phyloP scores from a whole-genome alignment of 2,888 invertebrate genomes.

The Drosophila greeni region DNA sequence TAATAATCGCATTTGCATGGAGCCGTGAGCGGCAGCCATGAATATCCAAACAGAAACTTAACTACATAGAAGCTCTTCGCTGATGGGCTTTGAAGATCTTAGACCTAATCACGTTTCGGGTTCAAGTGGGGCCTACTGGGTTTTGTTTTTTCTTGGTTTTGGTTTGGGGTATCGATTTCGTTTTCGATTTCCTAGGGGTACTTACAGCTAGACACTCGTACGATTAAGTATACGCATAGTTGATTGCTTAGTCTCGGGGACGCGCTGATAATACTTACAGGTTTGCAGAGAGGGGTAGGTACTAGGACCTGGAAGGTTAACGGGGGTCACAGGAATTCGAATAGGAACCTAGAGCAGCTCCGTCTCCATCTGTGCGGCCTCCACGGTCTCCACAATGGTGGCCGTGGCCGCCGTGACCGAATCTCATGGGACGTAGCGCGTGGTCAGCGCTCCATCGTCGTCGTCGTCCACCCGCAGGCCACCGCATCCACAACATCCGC shows the following conservation, averaged over 20 bases:
- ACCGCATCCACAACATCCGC: slow-evolving; percentile 26
- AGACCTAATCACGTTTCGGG: slow-evolving; percentile 68
- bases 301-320: slow-evolving; percentile 4
- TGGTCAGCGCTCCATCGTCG: slow-evolving; percentile 68
- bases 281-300: slow-evolving; percentile 38
- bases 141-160: slow-evolving; percentile 4
- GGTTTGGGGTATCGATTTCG: slow-evolving; percentile 18
- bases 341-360: slow-evolving; percentile 73
- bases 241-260: slow-evolving; percentile 61
- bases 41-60: slow-evolving; percentile 51
- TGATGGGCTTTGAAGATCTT: slow-evolving; percentile 57
- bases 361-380: slow-evolving; percentile 75
- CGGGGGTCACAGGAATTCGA: slow-evolving; percentile 15
- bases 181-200: slow-evolving; percentile 17
- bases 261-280: slow-evolving; percentile 65
- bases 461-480: slow-evolving; percentile 57
- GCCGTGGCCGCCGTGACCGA: slow-evolving; percentile 74
- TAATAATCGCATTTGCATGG: slow-evolving; percentile 49
- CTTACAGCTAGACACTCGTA: slow-evolving; percentile 43
- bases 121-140: background rate
- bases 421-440: slow-evolving; percentile 76
- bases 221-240: slow-evolving; percentile 61
- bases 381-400: slow-evolving; percentile 71
- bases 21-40: slow-evolving; percentile 35
- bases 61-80: slow-evolving; percentile 60